phyloP scores from a whole-genome alignment of 1,140 invertebrate genomes.

The Drosophila malerkotliana region DNA sequence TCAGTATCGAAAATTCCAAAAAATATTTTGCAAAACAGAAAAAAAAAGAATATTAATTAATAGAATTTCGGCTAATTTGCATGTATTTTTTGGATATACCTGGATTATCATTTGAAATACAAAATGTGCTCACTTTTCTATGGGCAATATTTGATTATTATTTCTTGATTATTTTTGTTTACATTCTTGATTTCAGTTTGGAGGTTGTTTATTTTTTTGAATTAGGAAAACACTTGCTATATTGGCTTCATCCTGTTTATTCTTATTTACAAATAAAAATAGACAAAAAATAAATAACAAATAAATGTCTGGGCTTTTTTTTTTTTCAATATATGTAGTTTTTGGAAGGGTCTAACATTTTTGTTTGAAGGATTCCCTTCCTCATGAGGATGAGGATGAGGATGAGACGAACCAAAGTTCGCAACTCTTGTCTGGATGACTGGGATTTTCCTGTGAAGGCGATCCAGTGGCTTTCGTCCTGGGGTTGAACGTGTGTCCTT shows the following conservation, averaged over 20 bases:
- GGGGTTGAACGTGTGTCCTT: constrained; percentile 61
- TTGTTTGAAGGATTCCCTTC: not conserved
- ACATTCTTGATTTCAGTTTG: not conserved
- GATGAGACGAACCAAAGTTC: constrained; percentile 15
- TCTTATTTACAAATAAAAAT: not conserved
- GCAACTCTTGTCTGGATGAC: constrained; percentile 18
- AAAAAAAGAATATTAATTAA: not conserved
- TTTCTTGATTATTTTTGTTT: not conserved
- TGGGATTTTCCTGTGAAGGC: constrained; percentile 7
- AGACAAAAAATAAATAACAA: not conserved
- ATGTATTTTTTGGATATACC: not conserved
- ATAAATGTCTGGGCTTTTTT: not conserved
- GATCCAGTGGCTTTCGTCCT: constrained; percentile 5
- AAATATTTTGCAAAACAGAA: not conserved
- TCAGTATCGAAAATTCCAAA: not conserved
- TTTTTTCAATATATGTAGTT: not conserved
- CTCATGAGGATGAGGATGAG: too few relatives aligned
- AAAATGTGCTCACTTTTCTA: not conserved
- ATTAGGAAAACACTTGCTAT: not conserved
- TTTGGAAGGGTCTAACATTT: not conserved
- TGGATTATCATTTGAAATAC: not conserved
- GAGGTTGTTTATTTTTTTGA: constrained; percentile 6
- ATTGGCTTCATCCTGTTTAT: constrained; percentile 1
- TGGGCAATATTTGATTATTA: not conserved
- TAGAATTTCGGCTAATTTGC: not conserved